Conservation (phyloP, 2,797 vertebrate genomes). For the Discoglossus pictus region DNA sequence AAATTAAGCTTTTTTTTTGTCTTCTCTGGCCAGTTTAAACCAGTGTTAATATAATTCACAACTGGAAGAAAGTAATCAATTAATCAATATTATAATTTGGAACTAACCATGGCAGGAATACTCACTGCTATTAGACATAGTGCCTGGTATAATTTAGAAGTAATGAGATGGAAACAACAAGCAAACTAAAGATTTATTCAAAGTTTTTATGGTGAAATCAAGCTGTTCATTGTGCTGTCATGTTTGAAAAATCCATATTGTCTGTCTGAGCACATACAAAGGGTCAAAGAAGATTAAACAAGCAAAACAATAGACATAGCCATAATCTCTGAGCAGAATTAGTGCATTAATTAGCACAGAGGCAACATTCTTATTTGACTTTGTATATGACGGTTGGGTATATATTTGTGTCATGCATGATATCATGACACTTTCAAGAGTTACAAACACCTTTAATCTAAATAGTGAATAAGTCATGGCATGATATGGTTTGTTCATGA, state of each 20-base stretch:
- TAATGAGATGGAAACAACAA: slow-evolving; percentile 64
- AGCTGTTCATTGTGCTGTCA: slow-evolving; percentile 48
- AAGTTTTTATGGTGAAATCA: slow-evolving; percentile 56
- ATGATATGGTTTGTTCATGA: no score
- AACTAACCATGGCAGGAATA: slow-evolving; percentile 68
- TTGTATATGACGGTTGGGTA: no score
- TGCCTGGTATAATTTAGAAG: slow-evolving; percentile 68
- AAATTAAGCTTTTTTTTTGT: slow-evolving; percentile 62
- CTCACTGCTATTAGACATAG: slow-evolving; percentile 64
- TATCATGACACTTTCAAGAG: no score
- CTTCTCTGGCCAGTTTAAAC: slow-evolving; percentile 56
- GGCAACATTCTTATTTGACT: no score
- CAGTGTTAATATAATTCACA: slow-evolving; percentile 67
- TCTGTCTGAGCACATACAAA: no score
- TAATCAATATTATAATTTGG: slow-evolving; percentile 76
- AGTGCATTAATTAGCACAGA: no score
- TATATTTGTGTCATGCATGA: no score
- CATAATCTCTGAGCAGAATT: no score
- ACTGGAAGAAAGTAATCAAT: slow-evolving; percentile 71
- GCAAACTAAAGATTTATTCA: slow-evolving; percentile 61
- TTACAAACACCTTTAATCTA: no score
- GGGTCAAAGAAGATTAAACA: no score
- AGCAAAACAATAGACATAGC: no score
- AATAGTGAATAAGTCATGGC: no score
- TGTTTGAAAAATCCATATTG: slow-evolving; percentile 41